These are phyloP conservation scores for Toxotes lorentzi DNA, from an alignment of 2,797 vertebrate species.

Conservation along the genomic window DNA sequence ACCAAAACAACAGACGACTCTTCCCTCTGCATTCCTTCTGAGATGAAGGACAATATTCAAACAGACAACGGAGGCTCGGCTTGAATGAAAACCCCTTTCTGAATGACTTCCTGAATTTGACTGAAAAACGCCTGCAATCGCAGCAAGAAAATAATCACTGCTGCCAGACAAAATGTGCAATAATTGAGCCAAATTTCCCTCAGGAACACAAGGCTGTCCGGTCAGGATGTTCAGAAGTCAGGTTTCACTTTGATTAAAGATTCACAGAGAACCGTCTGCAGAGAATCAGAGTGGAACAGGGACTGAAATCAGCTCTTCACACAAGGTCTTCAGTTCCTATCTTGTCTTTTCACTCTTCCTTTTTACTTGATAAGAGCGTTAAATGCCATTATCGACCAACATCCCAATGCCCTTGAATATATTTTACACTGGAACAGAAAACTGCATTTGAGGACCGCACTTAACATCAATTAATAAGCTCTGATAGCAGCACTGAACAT, in stretches of 20 bases:
- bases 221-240: not conserved
- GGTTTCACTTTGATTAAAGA: constrained; percentile 5
- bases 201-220: not conserved
- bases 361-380: not conserved
- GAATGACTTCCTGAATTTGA: not conserved
- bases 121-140: not conserved
- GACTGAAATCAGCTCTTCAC: not conserved
- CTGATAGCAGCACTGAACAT: not conserved
- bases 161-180: constrained; percentile 3
- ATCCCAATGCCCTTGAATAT: not conserved
- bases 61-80: not conserved
- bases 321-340: constrained; percentile 4
- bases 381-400: not conserved
- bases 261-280: not conserved
- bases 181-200: not conserved
- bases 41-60: not conserved
- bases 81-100: constrained; percentile 6
- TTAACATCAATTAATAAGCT: not conserved
- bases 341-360: not conserved
- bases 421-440: not conserved
- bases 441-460: not conserved
- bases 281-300: not conserved
- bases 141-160: not conserved
- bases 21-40: constrained; percentile 6
- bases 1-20: constrained; percentile 1